These are phyloP conservation scores for Lampris megalopsis DNA, from an alignment of 2,113 vertebrate species.

Conservation along the genomic window DNA sequence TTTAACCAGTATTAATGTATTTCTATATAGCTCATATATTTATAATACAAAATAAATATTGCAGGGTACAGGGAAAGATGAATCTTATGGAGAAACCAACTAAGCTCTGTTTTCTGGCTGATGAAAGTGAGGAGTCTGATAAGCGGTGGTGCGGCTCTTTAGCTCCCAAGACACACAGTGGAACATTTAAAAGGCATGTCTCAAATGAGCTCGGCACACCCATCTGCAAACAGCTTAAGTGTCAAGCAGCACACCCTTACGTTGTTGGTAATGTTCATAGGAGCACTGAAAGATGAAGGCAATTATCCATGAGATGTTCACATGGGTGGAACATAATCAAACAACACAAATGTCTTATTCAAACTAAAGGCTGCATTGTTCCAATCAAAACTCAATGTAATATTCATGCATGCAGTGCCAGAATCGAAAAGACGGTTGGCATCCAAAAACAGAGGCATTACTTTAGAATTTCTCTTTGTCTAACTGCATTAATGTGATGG, in stretches of 20 bases:
- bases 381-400: slow-evolving; percentile 16
- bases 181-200: slow-evolving; percentile 75
- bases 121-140: slow-evolving; percentile 62
- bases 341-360: slow-evolving; percentile 51
- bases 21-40: background rate
- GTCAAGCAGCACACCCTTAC: slow-evolving; percentile 64
- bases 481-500: background rate
- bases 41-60: slow-evolving; percentile 33
- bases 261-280: slow-evolving; percentile 65
- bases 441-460: background rate
- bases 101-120: slow-evolving; percentile 64
- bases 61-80: slow-evolving; percentile 51
- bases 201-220: slow-evolving; percentile 73
- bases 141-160: slow-evolving; percentile 68
- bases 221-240: slow-evolving; percentile 76
- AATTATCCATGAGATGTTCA: slow-evolving; percentile 57
- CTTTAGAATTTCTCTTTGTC: background rate
- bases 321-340: slow-evolving; percentile 44
- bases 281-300: slow-evolving; percentile 52
- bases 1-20: slow-evolving; percentile 11
- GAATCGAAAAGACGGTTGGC: background rate
- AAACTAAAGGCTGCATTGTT: slow-evolving; percentile 15
- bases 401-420: background rate
- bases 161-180: slow-evolving; percentile 62
- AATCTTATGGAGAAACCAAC: slow-evolving; percentile 65